Evolutionary conservation across 2,113 vertebrate genomes (phyloP).

Genomic region (Prunella himalayana): DNA sequence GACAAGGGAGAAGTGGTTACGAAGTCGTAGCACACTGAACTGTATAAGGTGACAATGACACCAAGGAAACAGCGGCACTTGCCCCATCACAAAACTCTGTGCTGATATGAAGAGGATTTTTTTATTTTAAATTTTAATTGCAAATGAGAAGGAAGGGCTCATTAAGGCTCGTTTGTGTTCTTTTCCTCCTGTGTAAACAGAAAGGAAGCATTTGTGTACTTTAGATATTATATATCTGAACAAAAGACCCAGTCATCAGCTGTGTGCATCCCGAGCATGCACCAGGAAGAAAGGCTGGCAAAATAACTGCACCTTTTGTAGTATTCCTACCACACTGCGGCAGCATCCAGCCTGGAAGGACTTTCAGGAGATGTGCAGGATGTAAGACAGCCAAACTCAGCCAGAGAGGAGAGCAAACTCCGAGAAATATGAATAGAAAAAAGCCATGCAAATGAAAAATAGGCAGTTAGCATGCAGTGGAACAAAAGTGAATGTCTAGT

Average conservation of each 20-base stretch:
- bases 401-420: neutral
- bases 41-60: neutral
- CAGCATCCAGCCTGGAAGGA: neutral
- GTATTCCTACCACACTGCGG: neutral
- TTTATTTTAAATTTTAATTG: neutral
- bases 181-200: neutral
- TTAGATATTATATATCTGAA: neutral
- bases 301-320: neutral
- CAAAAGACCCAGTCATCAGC: neutral
- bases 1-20: neutral
- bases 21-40: neutral
- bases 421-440: neutral
- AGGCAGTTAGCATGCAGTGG: neutral
- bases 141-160: neutral
- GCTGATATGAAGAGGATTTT: neutral
- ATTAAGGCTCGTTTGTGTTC: neutral
- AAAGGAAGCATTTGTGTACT: neutral
- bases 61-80: neutral
- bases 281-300: neutral
- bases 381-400: neutral
- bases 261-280: accelerated
- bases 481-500: neutral
- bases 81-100: neutral
- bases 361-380: neutral
- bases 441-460: neutral